Conservation (phyloP, 2,113 vertebrate genomes). For the Circaetus gallicus region DNA sequence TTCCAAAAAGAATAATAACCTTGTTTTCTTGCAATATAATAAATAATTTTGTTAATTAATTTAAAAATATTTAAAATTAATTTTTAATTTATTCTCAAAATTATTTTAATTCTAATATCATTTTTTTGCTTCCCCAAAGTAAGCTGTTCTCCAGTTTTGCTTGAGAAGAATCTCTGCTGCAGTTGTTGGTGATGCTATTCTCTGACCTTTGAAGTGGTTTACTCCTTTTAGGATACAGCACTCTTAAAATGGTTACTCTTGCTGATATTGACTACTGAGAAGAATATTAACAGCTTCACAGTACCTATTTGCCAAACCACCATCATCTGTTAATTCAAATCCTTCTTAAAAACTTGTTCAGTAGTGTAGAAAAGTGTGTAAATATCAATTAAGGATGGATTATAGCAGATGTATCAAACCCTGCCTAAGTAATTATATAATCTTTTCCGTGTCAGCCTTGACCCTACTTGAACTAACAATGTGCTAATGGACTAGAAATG, state of each 20-base stretch:
- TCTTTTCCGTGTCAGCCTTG: background rate
- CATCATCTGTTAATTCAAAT: background rate
- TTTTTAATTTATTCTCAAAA: background rate
- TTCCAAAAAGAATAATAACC: background rate
- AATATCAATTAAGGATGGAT: constrained; percentile 21
- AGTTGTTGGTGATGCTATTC: background rate
- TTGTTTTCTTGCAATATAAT: background rate
- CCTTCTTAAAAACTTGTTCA: background rate
- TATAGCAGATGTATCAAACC: background rate
- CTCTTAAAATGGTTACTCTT: background rate
- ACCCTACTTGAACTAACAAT: background rate
- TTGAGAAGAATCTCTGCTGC: background rate
- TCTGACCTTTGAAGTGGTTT: background rate
- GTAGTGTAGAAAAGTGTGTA: background rate
- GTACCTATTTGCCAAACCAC: background rate
- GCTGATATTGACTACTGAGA: background rate
- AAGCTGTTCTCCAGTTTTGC: background rate
- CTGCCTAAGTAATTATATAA: background rate
- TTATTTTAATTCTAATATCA: background rate
- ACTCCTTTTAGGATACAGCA: background rate
- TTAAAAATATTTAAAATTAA: background rate
- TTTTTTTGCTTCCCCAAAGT: background rate
- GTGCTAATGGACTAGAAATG: background rate
- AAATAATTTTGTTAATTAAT: background rate
- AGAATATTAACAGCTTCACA: background rate